A percentile compares a stretch with the other conserved stretches of the same genome.
phyloP scores from a whole-genome alignment of 2,113 vertebrate species.

The Chrysemys picta region DNA sequence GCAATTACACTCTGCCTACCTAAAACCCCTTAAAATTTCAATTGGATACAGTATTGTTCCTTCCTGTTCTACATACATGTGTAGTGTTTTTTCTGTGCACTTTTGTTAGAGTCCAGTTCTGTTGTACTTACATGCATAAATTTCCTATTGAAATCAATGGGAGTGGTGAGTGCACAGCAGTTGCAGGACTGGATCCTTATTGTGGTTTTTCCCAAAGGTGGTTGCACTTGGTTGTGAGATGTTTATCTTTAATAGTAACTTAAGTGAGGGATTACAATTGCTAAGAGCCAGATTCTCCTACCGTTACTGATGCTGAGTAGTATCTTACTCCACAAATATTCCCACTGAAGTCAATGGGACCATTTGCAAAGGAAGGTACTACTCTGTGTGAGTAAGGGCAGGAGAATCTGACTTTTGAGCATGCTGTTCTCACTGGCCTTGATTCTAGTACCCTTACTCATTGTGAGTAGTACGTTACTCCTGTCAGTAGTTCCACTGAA shows the following conservation, averaged over 20 bases:
- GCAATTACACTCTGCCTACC: neutral
- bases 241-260: neutral
- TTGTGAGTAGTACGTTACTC: neutral
- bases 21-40: neutral
- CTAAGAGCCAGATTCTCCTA: neutral
- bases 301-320: neutral
- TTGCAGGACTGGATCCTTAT: neutral
- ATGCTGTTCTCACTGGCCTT: neutral
- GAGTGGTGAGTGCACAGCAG: neutral
- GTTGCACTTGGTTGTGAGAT: neutral
- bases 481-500: neutral
- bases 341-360: neutral
- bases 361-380: neutral
- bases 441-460: neutral
- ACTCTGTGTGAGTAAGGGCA: neutral
- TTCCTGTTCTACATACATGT: neutral
- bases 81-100: neutral
- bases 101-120: neutral
- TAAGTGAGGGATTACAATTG: neutral
- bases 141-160: neutral
- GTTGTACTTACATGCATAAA: neutral
- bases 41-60: neutral
- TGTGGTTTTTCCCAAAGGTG: neutral
- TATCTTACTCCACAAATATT: neutral
- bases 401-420: neutral